A percentile compares a stretch with the other conserved stretches of the same genome.
Evolutionary conservation across 1,140 invertebrate genomes (phyloP).

Genomic region (Anadara kagoshimensis): DNA sequence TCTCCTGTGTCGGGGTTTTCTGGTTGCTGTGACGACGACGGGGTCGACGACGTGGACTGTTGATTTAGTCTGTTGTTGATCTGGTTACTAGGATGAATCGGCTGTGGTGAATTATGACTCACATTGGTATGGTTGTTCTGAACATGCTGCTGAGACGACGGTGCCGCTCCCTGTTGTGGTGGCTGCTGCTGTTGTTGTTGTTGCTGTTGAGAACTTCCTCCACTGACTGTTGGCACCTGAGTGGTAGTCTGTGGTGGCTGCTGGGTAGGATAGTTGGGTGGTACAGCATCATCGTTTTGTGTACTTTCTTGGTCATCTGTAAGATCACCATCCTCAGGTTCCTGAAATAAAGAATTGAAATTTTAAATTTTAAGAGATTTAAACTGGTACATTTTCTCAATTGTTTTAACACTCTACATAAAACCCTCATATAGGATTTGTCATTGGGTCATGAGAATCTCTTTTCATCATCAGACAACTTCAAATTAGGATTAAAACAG

Average conservation of each 20-base stretch:
- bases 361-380: not conserved
- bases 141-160: conserved; percentile 36
- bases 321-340: conserved; percentile 71
- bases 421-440: not conserved
- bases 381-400: not conserved
- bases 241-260: conserved; percentile 21
- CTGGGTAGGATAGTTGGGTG: conserved; percentile 28
- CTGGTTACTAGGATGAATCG: conserved; percentile 62
- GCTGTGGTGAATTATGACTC: conserved; percentile 42
- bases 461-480: not conserved
- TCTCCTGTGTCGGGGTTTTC: conserved; percentile 59
- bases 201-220: conserved; percentile 1
- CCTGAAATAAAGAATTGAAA: conserved; percentile 47
- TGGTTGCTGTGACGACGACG: not conserved
- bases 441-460: not conserved
- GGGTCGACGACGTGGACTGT: conserved; percentile 19
- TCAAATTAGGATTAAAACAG: not conserved
- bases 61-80: conserved; percentile 64
- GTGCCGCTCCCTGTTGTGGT: conserved; percentile 2
- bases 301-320: conserved; percentile 73
- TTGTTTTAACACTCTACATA: not conserved
- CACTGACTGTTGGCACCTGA: not conserved
- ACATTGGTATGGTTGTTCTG: conserved; percentile 58
- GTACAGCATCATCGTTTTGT: conserved; percentile 60
- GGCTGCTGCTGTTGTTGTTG: conserved; percentile 1